These are phyloP conservation scores for Galeopterus variegatus DNA, from an alignment of 2,113 vertebrate genomes.

Conservation along the genomic window DNA sequence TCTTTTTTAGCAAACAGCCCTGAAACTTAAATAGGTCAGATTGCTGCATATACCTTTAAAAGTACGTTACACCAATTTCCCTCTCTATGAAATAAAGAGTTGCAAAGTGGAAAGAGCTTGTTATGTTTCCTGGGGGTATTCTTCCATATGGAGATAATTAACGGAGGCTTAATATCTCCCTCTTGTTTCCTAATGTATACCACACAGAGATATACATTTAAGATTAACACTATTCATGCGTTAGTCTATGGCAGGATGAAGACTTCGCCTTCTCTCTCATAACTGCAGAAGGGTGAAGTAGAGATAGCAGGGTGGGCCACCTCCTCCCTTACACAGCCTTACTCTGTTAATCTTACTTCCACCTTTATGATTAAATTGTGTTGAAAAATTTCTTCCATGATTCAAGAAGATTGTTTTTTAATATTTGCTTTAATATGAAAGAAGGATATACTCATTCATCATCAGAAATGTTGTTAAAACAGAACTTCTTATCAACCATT, in stretches of 20 bases:
- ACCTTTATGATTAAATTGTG: slow-evolving; percentile 70
- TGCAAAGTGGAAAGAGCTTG: neutral
- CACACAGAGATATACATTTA: slow-evolving; percentile 3
- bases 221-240: neutral
- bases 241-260: neutral
- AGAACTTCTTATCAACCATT: slow-evolving; percentile 74
- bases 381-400: slow-evolving; percentile 75
- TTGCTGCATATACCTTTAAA: neutral
- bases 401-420: slow-evolving; percentile 80
- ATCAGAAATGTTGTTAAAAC: slow-evolving; percentile 80
- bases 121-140: neutral
- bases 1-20: neutral
- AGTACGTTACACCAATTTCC: neutral
- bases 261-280: neutral
- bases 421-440: slow-evolving; percentile 86
- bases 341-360: neutral
- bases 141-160: neutral
- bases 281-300: neutral
- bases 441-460: slow-evolving; percentile 79
- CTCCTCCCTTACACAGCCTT: neutral
- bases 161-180: neutral
- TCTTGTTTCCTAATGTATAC: neutral
- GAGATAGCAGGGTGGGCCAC: neutral
- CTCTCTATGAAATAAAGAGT: neutral
- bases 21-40: slow-evolving; percentile 4